phyloP scores from a whole-genome alignment of 2,113 vertebrate genomes.

The Chaenogobius annularis region DNA sequence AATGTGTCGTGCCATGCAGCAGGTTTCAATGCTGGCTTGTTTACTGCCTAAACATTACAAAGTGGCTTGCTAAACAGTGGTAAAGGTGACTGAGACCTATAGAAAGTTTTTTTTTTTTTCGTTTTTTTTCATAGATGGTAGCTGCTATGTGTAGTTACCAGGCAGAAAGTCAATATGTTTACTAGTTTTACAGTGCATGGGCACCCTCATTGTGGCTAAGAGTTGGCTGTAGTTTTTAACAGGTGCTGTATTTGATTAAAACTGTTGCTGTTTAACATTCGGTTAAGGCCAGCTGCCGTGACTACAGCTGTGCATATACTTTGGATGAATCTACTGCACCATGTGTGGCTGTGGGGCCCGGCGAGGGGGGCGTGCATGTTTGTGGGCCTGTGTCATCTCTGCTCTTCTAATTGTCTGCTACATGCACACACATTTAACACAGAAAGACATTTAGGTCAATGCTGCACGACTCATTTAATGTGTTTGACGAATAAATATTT shows the following conservation, averaged over 20 bases:
- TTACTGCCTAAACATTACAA: conserved; percentile 21
- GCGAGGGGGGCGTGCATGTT: not conserved
- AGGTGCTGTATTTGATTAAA: conserved; percentile 69
- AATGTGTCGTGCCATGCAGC: conserved; percentile 17
- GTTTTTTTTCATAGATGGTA: conserved; percentile 46
- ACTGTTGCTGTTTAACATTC: conserved; percentile 65
- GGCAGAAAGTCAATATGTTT: conserved; percentile 15
- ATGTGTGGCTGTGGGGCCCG: conserved; percentile 37
- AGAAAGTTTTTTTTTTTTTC: conserved; percentile 34
- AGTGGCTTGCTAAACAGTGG: conserved; percentile 19
- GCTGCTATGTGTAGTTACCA: conserved; percentile 56
- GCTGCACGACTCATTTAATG: not conserved
- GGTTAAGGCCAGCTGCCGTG: conserved; percentile 63
- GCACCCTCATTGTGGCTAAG: not conserved
- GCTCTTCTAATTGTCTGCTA: not conserved
- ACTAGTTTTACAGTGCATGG: conserved; percentile 13
- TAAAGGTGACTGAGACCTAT: conserved; percentile 29
- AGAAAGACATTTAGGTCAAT: not conserved
- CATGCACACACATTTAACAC: not conserved
- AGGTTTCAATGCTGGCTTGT: conserved; percentile 20
- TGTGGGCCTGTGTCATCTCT: conserved; percentile 15
- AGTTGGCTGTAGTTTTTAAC: conserved; percentile 56
- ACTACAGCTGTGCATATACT: conserved; percentile 62
- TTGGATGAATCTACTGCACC: conserved; percentile 35
- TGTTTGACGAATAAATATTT: not conserved